Conservation (phyloP, 2,888 invertebrate genomes). For the Noctua pronuba region DNA sequence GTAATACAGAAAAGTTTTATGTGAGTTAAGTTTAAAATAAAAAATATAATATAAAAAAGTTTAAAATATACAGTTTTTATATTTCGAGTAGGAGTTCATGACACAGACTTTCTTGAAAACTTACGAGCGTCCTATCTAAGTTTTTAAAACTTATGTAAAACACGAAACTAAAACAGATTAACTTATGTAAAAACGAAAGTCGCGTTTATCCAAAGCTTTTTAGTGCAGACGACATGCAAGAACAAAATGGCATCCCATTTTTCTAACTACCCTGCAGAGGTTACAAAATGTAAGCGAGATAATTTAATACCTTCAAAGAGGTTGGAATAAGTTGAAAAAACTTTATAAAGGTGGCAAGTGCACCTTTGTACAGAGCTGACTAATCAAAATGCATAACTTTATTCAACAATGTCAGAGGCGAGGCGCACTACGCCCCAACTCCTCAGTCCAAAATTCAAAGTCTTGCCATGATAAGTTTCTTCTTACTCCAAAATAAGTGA, state of each 20-base stretch:
- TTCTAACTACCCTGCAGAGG: conserved; percentile 20
- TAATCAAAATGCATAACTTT: conserved; percentile 44
- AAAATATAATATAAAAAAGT: conserved; percentile 30
- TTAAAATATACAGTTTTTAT: conserved; percentile 38
- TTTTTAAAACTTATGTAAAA: conserved; percentile 11
- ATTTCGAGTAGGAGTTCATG: conserved; percentile 32
- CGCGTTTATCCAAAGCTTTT: not conserved
- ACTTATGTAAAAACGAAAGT: conserved; percentile 3
- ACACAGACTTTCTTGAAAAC: conserved; percentile 38
- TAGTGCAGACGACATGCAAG: not conserved
- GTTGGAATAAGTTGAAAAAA: conserved; percentile 18
- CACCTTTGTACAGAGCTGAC: not conserved
- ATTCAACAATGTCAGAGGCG: conserved; percentile 4
- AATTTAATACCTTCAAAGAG: conserved; percentile 7
- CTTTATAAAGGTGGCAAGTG: conserved; percentile 6
- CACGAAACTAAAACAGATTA: conserved; percentile 5
- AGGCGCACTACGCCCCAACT: not conserved
- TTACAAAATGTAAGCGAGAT: not conserved
- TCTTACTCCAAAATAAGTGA: conserved; percentile 30
- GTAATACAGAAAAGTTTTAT: conserved; percentile 24
- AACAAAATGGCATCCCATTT: conserved; percentile 9
- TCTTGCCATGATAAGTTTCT: conserved; percentile 10
- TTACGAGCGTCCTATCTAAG: conserved; percentile 5
- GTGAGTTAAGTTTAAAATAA: conserved; percentile 45
- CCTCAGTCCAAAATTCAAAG: not conserved